Evolutionary conservation across 1,140 invertebrate species (phyloP).

Genomic region (Ostrea edulis): DNA sequence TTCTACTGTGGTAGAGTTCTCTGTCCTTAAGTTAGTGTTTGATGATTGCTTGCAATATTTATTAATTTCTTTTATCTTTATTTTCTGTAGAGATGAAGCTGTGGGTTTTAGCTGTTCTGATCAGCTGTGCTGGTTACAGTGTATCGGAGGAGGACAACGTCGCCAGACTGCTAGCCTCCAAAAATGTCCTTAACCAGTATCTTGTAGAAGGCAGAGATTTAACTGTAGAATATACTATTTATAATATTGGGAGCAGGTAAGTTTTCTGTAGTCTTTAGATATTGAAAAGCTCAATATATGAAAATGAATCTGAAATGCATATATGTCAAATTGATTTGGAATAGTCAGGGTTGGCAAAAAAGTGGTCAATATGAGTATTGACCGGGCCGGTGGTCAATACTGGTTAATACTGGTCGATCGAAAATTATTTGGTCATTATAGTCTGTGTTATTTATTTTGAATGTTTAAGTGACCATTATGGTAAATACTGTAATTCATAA

Average conservation of each 20-base stretch:
- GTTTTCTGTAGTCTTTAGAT: not conserved
- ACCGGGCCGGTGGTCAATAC: too few relatives aligned
- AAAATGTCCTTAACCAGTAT: slow-evolving; percentile 94
- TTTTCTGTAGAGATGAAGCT: slow-evolving; percentile 61
- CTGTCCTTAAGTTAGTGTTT: too few relatives aligned
- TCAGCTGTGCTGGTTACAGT: slow-evolving; percentile 59
- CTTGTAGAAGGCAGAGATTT: slow-evolving; percentile 99
- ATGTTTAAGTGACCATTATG: too few relatives aligned
- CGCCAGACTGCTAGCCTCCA: slow-evolving; percentile 81
- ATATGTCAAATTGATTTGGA: not conserved
- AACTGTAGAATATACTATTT: slow-evolving; percentile 89
- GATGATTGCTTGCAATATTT: too few relatives aligned
- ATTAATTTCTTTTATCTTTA: too few relatives aligned
- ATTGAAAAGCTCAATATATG: not conserved
- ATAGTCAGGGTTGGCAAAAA: too few relatives aligned
- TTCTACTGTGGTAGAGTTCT: too few relatives aligned
- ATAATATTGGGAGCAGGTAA: slow-evolving; percentile 82
- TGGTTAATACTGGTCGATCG: too few relatives aligned
- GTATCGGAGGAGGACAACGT: slow-evolving; percentile 69
- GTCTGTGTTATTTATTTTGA: too few relatives aligned
- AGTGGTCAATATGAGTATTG: too few relatives aligned
- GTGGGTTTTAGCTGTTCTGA: slow-evolving; percentile 60
- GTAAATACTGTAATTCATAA: too few relatives aligned
- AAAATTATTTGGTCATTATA: too few relatives aligned
- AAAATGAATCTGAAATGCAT: not conserved